phyloP scores from a whole-genome alignment of 2,888 invertebrate species.

The Parasteatoda lunata region DNA sequence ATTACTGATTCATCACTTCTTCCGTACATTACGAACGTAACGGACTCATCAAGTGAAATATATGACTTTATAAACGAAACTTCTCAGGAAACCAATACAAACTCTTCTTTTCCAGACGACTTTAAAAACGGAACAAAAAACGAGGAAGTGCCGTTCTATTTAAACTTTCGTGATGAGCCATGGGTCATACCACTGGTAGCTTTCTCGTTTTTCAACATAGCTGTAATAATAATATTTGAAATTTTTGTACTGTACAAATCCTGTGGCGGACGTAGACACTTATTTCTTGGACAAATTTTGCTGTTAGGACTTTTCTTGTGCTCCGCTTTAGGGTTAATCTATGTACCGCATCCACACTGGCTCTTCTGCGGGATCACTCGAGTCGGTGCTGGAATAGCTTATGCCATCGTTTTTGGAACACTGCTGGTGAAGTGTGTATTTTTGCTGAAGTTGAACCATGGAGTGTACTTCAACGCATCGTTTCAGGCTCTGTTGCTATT shows the following conservation, averaged over 20 bases:
- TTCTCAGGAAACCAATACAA: neutral
- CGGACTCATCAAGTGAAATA: neutral
- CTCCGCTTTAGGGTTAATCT: conserved; percentile 85
- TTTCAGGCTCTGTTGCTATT: conserved; percentile 90
- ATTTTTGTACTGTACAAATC: conserved; percentile 89
- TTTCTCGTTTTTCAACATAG: conserved; percentile 87
- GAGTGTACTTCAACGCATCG: conserved; percentile 92
- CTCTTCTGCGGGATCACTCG: conserved; percentile 88
- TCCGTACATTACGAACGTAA: neutral
- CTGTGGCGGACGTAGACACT: conserved; percentile 82
- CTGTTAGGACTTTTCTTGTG: conserved; percentile 87
- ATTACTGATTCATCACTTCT: neutral
- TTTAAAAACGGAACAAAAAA: conserved; percentile 9
- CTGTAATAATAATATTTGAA: conserved; percentile 89
- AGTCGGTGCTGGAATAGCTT: conserved; percentile 84
- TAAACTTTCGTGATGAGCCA: conserved; percentile 77
- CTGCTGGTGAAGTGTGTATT: conserved; percentile 95
- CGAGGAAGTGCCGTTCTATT: conserved; percentile 38
- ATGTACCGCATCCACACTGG: conserved; percentile 85
- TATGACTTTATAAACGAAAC: neutral
- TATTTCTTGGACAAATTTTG: conserved; percentile 87
- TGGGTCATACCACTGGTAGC: conserved; percentile 94
- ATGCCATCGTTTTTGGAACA: conserved; percentile 89
- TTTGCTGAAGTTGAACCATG: conserved; percentile 90
- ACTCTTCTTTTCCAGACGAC: neutral